Evolutionary conservation across 2,797 vertebrate species (phyloP), one percentile per base, ranked within the genome.

Genomic region (Tenualosa ilisha): DNA sequence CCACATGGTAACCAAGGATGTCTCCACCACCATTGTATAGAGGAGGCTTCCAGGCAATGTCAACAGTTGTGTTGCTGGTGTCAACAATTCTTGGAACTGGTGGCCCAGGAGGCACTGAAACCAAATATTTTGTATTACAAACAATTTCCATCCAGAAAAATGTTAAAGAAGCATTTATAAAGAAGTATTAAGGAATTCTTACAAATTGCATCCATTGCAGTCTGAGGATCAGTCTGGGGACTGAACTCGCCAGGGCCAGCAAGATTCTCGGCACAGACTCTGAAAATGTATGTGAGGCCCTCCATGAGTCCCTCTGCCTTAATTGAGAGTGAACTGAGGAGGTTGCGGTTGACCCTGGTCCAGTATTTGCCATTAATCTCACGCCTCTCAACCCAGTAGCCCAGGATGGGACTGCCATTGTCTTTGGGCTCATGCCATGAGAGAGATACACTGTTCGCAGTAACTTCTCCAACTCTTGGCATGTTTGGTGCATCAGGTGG

Each of bases 361-460:
- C 98, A 99, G 81, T 99, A 96, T 91, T 98, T 98, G 91, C 98
- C 98, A 88, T 98, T 99, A 87, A 99, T 97, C 92, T 99, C 98
- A 92, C 98, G 98, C 91, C 97, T 98, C 95, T 99, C 98, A 85
- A 99, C 96, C 98, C 98, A 99, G 90, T 99, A 99, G 82, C 98
- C 98, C 90, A 98, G 92, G 92, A 99, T 99, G 0, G 98, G 98
- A 89, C 98, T 99, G 86, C 98, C 98, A 0, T 99, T 99, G 90
- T 99, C 98, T 91, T 99, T 99, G 4, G 98, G 98, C 90, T 99
- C 98, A 49, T 99, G 97, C 98, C 98, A 99, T 89, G 96, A 98
- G 90, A 99, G 96, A 88, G 96, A 86, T 92, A 96, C 97, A 17
- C 94, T 96, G 91, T 92, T 98, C 0, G 95, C 96, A 0, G 96